Evolutionary conservation across 2,797 vertebrate species (phyloP).

Genomic region (Thunnus albacares): DNA sequence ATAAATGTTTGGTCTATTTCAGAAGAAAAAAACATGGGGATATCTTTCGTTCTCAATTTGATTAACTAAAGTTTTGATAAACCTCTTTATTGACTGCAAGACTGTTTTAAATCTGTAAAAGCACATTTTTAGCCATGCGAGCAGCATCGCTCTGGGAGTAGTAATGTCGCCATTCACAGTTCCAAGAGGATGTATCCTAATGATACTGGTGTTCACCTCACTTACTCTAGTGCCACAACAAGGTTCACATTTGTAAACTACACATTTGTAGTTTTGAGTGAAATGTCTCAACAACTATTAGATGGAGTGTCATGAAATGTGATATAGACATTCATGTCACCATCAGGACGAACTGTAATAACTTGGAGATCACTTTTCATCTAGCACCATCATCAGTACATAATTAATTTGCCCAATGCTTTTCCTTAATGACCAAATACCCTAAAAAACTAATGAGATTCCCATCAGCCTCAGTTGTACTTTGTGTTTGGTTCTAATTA

Average conservation of each 20-base stretch:
- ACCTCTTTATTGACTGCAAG: neutral
- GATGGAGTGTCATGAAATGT: neutral
- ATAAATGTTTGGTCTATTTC: neutral
- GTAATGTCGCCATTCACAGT: too few relatives aligned
- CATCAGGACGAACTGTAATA: neutral
- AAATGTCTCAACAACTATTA: neutral
- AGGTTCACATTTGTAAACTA: too few relatives aligned
- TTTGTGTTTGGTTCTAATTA: too few relatives aligned
- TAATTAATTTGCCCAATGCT: too few relatives aligned
- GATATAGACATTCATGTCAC: neutral
- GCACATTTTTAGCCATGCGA: neutral
- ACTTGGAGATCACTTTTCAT: neutral
- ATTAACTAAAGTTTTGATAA: neutral
- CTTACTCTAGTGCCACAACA: neutral
- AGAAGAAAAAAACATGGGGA: neutral
- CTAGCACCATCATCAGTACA: too few relatives aligned
- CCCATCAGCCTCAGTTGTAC: too few relatives aligned
- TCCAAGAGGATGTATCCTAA: neutral
- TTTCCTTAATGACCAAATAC: too few relatives aligned
- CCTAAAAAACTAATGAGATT: too few relatives aligned
- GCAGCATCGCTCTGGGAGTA: too few relatives aligned
- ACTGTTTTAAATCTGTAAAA: conserved; percentile 10
- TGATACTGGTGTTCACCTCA: neutral
- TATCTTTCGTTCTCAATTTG: conserved; percentile 3
- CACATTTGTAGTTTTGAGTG: neutral